Conservation (phyloP, 2,797 vertebrate genomes). For the Danio kyathit region DNA sequence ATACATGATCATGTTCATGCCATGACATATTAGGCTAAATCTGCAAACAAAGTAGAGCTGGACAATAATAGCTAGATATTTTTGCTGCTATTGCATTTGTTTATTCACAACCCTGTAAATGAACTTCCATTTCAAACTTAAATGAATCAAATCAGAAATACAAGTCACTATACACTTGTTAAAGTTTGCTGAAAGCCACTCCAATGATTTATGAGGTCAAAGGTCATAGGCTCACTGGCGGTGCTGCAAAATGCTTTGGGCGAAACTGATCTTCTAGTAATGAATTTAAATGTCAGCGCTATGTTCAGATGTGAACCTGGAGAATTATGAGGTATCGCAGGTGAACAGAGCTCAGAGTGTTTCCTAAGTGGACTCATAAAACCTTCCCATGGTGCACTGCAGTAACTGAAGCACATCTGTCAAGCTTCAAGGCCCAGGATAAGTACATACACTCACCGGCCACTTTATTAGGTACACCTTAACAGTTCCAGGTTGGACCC, state of each 20-base stretch:
- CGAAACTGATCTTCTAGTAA: constrained; percentile 28
- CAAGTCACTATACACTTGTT: not conserved
- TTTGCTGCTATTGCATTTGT: not conserved
- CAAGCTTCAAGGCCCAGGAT: not conserved
- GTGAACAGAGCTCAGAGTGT: constrained; percentile 15
- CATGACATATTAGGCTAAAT: not conserved
- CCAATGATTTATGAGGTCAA: constrained; percentile 21
- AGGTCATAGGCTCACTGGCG: not conserved
- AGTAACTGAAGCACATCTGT: constrained; percentile 23
- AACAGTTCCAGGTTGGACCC: no score
- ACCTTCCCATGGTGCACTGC: constrained; percentile 34
- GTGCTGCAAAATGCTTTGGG: constrained; percentile 42
- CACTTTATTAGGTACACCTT: no score
- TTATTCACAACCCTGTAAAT: not conserved
- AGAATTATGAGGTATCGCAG: constrained; percentile 9
- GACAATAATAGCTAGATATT: not conserved
- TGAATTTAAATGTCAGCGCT: constrained; percentile 36
- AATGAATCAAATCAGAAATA: not conserved
- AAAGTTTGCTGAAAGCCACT: not conserved
- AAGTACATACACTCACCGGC: no score
- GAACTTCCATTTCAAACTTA: not conserved
- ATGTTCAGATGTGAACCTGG: constrained; percentile 42
- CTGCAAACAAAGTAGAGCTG: not conserved
- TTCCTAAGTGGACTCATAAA: constrained; percentile 13
- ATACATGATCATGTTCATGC: no score